Evolutionary conservation across 2,113 vertebrate genomes (phyloP).

Genomic region (Leptobrachium leishanense): DNA sequence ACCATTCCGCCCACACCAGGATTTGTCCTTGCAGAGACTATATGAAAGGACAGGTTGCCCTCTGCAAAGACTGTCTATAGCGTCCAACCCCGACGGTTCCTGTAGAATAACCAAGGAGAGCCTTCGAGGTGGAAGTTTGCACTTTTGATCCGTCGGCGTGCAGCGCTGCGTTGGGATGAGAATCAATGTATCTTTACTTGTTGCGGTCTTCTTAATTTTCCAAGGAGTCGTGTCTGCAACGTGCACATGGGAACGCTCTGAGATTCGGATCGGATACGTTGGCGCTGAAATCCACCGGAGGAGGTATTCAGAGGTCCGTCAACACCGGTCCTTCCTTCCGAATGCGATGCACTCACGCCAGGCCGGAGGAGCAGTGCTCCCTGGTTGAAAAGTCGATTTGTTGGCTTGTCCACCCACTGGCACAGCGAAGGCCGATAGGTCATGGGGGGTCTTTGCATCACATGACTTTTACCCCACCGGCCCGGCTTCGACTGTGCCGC

Average conservation of each 20-base stretch:
- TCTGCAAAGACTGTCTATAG: slow-evolving; percentile 96
- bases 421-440: too few species aligned
- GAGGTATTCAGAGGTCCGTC: too few species aligned
- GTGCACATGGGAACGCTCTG: neutral
- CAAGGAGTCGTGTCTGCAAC: neutral
- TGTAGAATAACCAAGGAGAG: slow-evolving; percentile 5
- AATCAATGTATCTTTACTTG: neutral
- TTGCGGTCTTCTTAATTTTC: neutral
- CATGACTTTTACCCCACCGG: too few species aligned
- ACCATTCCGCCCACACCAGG: slow-evolving; percentile 78
- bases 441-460: too few species aligned
- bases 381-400: too few species aligned
- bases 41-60: slow-evolving; percentile 96
- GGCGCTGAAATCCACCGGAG: neutral
- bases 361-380: too few species aligned
- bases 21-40: slow-evolving; percentile 97
- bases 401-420: too few species aligned
- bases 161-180: neutral
- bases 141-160: slow-evolving; percentile 45
- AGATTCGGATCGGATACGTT: neutral
- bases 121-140: slow-evolving; percentile 17
- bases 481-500: too few species aligned
- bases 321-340: too few species aligned
- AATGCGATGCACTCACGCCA: too few species aligned
- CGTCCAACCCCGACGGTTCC: slow-evolving; percentile 46